Conservation (phyloP, 2,797 vertebrate species). For the Notolepis coatsorum region DNA sequence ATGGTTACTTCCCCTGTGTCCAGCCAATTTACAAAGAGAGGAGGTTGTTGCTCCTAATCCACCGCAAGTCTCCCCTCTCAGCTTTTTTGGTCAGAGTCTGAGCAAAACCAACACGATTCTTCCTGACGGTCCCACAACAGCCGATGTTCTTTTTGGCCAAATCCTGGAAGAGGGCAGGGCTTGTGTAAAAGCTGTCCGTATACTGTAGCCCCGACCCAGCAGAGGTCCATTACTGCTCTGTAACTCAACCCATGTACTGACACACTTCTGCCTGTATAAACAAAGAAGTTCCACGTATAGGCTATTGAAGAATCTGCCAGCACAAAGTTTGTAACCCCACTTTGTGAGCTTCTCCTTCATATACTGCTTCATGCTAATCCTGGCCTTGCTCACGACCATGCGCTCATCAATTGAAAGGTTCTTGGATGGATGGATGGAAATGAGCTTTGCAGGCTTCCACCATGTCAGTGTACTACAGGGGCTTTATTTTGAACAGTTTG, state of each 20-base stretch:
- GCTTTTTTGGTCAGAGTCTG: background rate
- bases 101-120: conserved; percentile 16
- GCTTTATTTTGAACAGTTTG: conserved; percentile 27
- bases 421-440: conserved; percentile 11
- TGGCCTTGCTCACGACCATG: conserved; percentile 34
- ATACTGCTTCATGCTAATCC: no score
- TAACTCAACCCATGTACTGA: conserved; percentile 15
- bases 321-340: conserved; percentile 38
- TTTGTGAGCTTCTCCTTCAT: no score
- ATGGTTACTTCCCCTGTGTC: background rate
- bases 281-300: conserved; percentile 37
- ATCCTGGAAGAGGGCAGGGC: conserved; percentile 30
- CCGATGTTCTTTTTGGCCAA: background rate
- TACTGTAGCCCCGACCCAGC: conserved; percentile 45
- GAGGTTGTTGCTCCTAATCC: conserved; percentile 18
- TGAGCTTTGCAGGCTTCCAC: conserved; percentile 9
- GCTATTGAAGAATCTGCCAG: conserved; percentile 28
- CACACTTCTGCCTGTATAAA: conserved; percentile 20
- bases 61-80: conserved; percentile 19
- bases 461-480: conserved; percentile 15
- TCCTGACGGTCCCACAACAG: conserved; percentile 13
- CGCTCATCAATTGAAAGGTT: conserved; percentile 36
- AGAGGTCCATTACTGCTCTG: conserved; percentile 19
- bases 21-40: conserved; percentile 25
- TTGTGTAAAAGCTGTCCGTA: conserved; percentile 42